A percentile compares a stretch with the other conserved stretches of the same genome.
These are phyloP conservation scores for Daphoenositta chrysoptera DNA, from an alignment of 2,113 vertebrate species.

Conservation along the genomic window DNA sequence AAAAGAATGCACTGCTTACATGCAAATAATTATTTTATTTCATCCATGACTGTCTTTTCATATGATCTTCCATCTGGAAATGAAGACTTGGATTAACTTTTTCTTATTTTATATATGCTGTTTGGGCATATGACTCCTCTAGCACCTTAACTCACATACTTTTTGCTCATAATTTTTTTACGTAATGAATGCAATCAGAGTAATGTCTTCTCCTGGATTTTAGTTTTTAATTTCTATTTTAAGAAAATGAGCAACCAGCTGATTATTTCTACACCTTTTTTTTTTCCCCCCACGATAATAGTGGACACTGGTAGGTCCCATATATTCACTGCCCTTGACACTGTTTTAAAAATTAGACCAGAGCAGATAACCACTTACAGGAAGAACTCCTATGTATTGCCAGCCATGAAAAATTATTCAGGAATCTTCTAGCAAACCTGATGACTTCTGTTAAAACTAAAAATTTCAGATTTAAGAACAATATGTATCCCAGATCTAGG, in stretches of 20 bases:
- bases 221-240: neutral
- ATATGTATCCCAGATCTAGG: neutral
- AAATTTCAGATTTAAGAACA: neutral
- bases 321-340: neutral
- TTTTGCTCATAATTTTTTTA: neutral
- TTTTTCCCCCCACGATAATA: fast-evolving
- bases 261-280: neutral
- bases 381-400: neutral
- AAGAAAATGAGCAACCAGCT: neutral
- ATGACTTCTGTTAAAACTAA: neutral
- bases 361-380: neutral
- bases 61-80: neutral
- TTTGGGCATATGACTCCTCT: neutral
- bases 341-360: neutral
- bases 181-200: neutral
- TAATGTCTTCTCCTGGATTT: neutral
- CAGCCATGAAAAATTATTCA: neutral
- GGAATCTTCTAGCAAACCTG: neutral
- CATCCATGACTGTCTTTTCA: neutral
- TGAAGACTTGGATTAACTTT: neutral
- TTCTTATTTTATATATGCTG: neutral
- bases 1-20: neutral
- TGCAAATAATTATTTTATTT: neutral
- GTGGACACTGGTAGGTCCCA: neutral
- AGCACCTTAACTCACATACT: fast-evolving